These are phyloP conservation scores for Oreochromis spilurus DNA, from an alignment of 2,113 vertebrate genomes.

Conservation along the genomic window DNA sequence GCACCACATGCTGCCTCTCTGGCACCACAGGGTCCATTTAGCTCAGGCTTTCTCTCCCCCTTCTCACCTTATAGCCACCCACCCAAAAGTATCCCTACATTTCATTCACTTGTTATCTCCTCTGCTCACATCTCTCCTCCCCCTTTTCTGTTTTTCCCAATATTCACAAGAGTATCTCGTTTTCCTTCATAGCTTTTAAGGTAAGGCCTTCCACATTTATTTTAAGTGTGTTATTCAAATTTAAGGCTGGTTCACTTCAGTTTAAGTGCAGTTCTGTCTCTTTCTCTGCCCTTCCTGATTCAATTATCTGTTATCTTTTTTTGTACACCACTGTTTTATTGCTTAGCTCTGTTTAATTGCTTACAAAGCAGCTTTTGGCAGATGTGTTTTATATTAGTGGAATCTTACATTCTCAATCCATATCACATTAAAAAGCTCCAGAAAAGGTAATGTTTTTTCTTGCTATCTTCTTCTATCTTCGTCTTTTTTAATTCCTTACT, in stretches of 20 bases:
- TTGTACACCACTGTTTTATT: not conserved
- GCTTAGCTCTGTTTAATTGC: not conserved
- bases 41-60: not conserved
- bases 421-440: not conserved
- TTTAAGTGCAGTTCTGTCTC: not conserved
- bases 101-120: not conserved
- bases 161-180: not conserved
- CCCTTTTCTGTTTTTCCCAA: not conserved
- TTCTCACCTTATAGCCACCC: not conserved
- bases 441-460: not conserved
- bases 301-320: not conserved
- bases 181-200: not conserved
- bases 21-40: conserved; percentile 26
- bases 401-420: not conserved
- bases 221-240: not conserved
- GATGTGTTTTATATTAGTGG: not conserved
- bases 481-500: not conserved
- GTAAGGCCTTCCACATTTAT: not conserved
- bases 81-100: not conserved
- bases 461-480: not conserved
- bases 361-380: not conserved
- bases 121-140: not conserved
- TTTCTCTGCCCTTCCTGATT: not conserved
- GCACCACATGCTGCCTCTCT: not conserved
- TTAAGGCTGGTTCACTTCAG: not conserved